Percentiles rank a stretch among this genome's conserved stretches.
Evolutionary conservation across 2,888 invertebrate species (phyloP).

Genomic region (Steinernema hermaphroditum): DNA sequence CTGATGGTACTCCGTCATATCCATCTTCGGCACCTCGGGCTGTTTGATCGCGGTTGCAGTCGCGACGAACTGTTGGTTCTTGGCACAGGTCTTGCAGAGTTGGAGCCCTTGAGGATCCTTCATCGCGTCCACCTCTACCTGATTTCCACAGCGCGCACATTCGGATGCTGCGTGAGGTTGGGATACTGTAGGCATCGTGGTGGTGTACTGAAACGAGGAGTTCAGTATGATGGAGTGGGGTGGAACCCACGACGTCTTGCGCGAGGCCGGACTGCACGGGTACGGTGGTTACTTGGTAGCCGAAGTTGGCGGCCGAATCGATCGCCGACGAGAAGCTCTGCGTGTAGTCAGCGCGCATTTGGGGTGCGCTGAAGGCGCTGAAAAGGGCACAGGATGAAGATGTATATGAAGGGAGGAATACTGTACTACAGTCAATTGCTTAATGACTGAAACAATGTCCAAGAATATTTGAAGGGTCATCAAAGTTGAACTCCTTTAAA

Average conservation of each 20-base stretch:
- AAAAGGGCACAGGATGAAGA: background rate
- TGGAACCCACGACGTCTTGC: conserved; percentile 1
- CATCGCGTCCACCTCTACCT: conserved; percentile 13
- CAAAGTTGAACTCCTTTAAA: no score
- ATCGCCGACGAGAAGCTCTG: background rate
- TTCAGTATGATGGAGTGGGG: background rate
- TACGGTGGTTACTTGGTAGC: background rate
- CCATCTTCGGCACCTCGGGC: conserved; percentile 6
- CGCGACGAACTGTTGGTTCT: background rate
- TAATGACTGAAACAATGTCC: no score
- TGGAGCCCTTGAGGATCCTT: conserved; percentile 4
- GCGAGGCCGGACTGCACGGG: conserved; percentile 11
- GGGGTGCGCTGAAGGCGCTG: conserved; percentile 16
- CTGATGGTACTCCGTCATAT: background rate
- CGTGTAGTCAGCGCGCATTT: background rate
- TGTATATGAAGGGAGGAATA: no score
- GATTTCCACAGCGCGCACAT: background rate
- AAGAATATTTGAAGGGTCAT: no score
- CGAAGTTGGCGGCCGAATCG: conserved; percentile 2
- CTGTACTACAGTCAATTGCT: no score
- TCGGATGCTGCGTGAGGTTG: background rate
- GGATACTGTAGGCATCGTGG: conserved; percentile 1
- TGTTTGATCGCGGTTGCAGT: background rate
- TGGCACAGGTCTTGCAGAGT: background rate
- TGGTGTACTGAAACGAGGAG: conserved; percentile 5